Base-by-base conservation (phyloP, 2,113 vertebrate species). In the Columba janthina region DNA sequence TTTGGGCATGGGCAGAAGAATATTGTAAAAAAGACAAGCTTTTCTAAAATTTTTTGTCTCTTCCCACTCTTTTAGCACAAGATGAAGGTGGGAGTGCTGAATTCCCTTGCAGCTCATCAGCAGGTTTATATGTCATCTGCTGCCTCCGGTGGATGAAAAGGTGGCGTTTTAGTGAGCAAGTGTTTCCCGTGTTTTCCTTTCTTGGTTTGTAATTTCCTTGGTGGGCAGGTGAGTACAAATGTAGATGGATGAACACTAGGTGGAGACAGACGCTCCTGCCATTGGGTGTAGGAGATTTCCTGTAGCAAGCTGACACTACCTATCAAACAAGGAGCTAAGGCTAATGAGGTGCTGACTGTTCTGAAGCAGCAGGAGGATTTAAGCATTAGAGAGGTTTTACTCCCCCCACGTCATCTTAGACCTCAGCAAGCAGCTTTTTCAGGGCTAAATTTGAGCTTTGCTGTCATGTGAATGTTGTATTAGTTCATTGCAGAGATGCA, bases 231-330 rank as follows among this genome's bases (percentile, higher is more conserved):
- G 13, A 38, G 31, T 31, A 44, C 66, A 36, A 85, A 28, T 22
- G 40, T 53, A 92, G 82, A 31, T 1, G 3, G 76, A 40, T 73
- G 85, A 77, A 96, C 98, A 93, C 97, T 97, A 97, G 97, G 72
- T 97, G 97, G 98, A 97, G 96, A 96, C 95, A 97, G 88, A 85
- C 54, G 54, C 90, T 97, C 74, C 97, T 82, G 25, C 18, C 87
- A 66, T 46, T 48, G 48, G 66, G 60, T 36, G 60, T 8, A 48
- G 40, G 67, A 13, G n/a, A 56, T 96, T 90, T 92, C 78, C 90
- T 51, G 51, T 13, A 71, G 57, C 0, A 91, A 95, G 84, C 77
- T 89, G 94, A 97, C 87, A 87, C 89, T 77, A 50, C 66, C 32
- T 81, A 83, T 66, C 70, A 88, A 94, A 91, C 26, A 81, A 85